Percentiles rank a stretch among this genome's conserved stretches.
These are phyloP conservation scores for Athripsodes cinereus DNA, from an alignment of 2,888 invertebrate species.

Conservation along the genomic window DNA sequence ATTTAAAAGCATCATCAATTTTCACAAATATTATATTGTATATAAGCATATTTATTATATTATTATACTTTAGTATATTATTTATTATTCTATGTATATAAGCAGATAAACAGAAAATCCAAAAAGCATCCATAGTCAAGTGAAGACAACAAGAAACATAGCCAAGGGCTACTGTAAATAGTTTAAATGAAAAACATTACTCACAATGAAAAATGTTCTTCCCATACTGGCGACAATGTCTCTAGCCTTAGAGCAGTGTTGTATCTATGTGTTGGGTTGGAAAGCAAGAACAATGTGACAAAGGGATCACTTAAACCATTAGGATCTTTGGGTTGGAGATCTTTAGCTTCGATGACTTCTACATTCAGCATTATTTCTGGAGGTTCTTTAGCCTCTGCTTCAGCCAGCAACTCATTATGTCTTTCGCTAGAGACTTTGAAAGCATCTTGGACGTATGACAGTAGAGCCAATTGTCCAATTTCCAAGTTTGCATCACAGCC, in stretches of 20 bases:
- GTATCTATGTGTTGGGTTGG: constrained; percentile 69
- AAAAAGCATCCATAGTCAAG: too few relatives aligned
- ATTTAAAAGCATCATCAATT: too few relatives aligned
- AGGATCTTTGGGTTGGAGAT: constrained; percentile 76
- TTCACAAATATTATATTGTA: too few relatives aligned
- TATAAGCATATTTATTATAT: too few relatives aligned
- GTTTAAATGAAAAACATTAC: constrained; percentile 37
- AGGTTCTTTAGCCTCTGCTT: constrained; percentile 72
- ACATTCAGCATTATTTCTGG: constrained; percentile 80
- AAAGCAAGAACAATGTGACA: constrained; percentile 83
- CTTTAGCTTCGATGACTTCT: constrained; percentile 82
- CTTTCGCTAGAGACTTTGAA: constrained; percentile 58
- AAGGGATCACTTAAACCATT: constrained; percentile 97
- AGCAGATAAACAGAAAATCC: too few relatives aligned
- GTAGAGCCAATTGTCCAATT: constrained; percentile 60
- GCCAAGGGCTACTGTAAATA: not conserved
- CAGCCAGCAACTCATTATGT: constrained; percentile 63
- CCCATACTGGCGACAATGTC: constrained; percentile 91
- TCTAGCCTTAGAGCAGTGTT: constrained; percentile 88
- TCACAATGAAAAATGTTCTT: constrained; percentile 95
- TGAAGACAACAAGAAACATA: too few relatives aligned
- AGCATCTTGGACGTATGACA: constrained; percentile 74
- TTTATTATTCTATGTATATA: too few relatives aligned
- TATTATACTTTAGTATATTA: too few relatives aligned
- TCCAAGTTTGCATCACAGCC: constrained; percentile 71